Base-by-base conservation (phyloP, 1,140 invertebrate species). In the Aphelenchoides avenae region DNA sequence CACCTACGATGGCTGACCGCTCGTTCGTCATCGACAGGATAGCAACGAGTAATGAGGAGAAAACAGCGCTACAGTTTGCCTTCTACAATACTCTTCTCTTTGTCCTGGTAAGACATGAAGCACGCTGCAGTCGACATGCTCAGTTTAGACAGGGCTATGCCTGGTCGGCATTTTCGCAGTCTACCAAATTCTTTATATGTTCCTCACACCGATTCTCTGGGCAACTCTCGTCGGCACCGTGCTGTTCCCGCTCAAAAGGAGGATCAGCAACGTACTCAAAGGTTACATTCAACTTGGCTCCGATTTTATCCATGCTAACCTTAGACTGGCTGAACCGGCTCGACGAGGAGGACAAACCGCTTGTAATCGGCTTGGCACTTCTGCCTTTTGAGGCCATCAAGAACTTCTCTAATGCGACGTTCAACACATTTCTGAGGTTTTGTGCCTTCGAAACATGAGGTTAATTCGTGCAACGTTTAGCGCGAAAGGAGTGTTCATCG, bases 331-430 rank as follows among this genome's bases (percentile, higher is more conserved):
- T 84, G 11, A 61, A 73, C 30, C 66, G 75, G 34, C 52, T 84
- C n/a, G 68, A 79, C 36, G 55, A 66, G n/a, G 75, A 75, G 9
- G 73, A 79, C 7, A 82, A 80, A 4, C 83, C 83, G 6, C 75
- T 84, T 20, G 66, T 78, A 13, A 76, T 89, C 29, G 87, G 87
- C 9, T 61, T 89, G n/a, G 75, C 85, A 20, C 75, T 86, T 31
- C 79, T 89, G 44, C 90, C 89, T 15, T 61, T 90, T 4, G 83
- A 84, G 67, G 78, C 86, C 57, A 76, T 87, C 11, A 85, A 88
- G 70, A 80, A 81, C 59, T 73, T 84, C 1, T 86, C 88, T 0
- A 85, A 91, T 53, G 77, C 78, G 24, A 79, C 91, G 47, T 87
- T 86, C 44, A 68, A 67, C 5, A 75, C 52, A 6, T 27, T 55